Percentiles rank a stretch among this genome's conserved stretches.
Conservation (phyloP, 2,113 vertebrate species). For the Ailurus styani region DNA sequence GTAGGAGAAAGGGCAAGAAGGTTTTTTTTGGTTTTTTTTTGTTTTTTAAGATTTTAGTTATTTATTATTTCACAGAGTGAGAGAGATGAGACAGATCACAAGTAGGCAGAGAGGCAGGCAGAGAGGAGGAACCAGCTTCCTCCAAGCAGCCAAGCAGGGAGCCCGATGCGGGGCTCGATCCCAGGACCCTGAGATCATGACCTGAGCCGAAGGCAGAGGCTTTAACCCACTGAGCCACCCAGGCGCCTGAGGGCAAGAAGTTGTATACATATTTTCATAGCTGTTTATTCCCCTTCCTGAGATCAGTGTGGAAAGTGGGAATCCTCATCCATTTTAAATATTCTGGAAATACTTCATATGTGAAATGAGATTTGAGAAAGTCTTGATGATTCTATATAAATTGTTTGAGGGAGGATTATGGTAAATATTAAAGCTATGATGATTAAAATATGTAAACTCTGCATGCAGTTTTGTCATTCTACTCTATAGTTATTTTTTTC, state of each 20-base stretch:
- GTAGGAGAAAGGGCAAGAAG: background rate
- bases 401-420: background rate
- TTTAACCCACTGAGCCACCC: too few species aligned
- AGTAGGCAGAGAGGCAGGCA: too few species aligned
- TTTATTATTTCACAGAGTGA: too few species aligned
- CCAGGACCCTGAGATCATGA: too few species aligned
- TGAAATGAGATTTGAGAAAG: background rate
- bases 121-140: too few species aligned
- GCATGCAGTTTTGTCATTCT: background rate
- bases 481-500: background rate
- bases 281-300: background rate
- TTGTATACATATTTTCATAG: background rate
- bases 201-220: too few species aligned
- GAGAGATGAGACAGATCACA: too few species aligned
- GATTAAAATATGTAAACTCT: background rate
- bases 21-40: too few species aligned
- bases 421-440: background rate
- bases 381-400: background rate
- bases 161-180: too few species aligned
- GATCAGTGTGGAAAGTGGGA: background rate
- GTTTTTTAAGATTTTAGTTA: too few species aligned
- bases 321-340: background rate
- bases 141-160: too few species aligned
- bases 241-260: background rate
- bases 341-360: background rate